Evolutionary conservation across 2,888 invertebrate species (phyloP).

Genomic region (Eupithecia exiguata): DNA sequence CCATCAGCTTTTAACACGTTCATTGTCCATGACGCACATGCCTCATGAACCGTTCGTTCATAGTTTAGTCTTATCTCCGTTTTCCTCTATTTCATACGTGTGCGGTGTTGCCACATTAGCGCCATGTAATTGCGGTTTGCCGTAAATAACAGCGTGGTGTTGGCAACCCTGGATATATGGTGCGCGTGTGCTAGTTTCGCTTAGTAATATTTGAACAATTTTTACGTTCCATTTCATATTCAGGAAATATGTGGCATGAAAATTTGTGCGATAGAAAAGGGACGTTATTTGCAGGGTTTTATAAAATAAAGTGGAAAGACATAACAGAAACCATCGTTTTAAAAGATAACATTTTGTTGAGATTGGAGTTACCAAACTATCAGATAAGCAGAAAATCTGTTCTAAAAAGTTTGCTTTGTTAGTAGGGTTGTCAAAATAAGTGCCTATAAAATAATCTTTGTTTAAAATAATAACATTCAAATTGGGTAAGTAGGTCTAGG

Average conservation of each 20-base stretch:
- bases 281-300: slow-evolving; percentile 4
- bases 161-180: slow-evolving; percentile 44
- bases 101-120: slow-evolving; percentile 45
- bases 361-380: slow-evolving; percentile 60
- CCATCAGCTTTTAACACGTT: neutral
- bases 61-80: slow-evolving; percentile 6
- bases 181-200: slow-evolving; percentile 27
- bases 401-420: slow-evolving; percentile 40
- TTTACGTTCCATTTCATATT: slow-evolving; percentile 15
- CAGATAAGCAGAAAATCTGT: slow-evolving; percentile 56
- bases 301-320: slow-evolving; percentile 38
- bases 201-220: slow-evolving; percentile 24
- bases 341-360: slow-evolving; percentile 51
- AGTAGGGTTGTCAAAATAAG: slow-evolving; percentile 45
- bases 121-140: slow-evolving; percentile 43
- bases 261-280: neutral
- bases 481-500: neutral
- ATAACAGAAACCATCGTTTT: slow-evolving; percentile 50
- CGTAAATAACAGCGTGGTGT: slow-evolving; percentile 42
- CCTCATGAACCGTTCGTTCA: slow-evolving; percentile 5
- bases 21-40: neutral
- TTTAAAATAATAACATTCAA: neutral
- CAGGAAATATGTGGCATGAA: neutral
- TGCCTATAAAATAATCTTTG: neutral
- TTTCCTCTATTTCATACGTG: slow-evolving; percentile 34